Percentiles rank a stretch among this genome's conserved stretches.
phyloP scores from a whole-genome alignment of 2,113 vertebrate species.

The Aegithalos caudatus region DNA sequence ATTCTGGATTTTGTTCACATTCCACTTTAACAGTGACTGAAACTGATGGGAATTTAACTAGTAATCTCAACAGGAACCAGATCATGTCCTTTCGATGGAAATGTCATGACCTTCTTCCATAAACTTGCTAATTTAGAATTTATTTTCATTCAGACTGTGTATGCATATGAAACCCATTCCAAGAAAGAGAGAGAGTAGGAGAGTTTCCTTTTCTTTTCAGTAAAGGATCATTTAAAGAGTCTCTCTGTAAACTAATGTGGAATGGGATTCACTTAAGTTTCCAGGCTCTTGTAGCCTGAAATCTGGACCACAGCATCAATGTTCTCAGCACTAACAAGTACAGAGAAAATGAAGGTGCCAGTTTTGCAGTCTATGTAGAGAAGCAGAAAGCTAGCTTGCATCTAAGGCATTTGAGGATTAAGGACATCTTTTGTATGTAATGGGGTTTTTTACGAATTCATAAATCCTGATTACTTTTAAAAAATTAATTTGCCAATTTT shows the following conservation, averaged over 20 bases:
- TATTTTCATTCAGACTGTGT: not conserved
- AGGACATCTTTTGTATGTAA: not conserved
- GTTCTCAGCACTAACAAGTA: not conserved
- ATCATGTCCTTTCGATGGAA: not conserved
- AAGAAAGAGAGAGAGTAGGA: not conserved
- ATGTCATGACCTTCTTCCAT: not conserved
- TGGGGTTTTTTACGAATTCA: not conserved
- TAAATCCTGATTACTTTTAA: not conserved
- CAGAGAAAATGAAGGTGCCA: not conserved
- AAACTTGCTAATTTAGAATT: slow-evolving; percentile 3
- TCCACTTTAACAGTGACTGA: not conserved
- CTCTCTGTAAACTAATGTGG: not conserved
- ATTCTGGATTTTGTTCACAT: slow-evolving; percentile 21
- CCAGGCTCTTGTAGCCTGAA: not conserved
- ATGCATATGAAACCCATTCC: not conserved
- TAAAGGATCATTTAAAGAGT: not conserved
- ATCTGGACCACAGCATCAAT: not conserved
- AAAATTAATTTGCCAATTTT: not conserved
- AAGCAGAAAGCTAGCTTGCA: not conserved
- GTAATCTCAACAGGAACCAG: slow-evolving; percentile 12
- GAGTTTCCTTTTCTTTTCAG: not conserved
- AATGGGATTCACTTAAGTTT: not conserved
- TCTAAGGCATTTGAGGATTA: not conserved
- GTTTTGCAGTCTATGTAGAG: not conserved
- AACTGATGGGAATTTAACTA: slow-evolving; percentile 2